A percentile compares a stretch with the other conserved stretches of the same genome.
Conservation (phyloP, 2,888 invertebrate genomes). For the Rosalia funebris region DNA sequence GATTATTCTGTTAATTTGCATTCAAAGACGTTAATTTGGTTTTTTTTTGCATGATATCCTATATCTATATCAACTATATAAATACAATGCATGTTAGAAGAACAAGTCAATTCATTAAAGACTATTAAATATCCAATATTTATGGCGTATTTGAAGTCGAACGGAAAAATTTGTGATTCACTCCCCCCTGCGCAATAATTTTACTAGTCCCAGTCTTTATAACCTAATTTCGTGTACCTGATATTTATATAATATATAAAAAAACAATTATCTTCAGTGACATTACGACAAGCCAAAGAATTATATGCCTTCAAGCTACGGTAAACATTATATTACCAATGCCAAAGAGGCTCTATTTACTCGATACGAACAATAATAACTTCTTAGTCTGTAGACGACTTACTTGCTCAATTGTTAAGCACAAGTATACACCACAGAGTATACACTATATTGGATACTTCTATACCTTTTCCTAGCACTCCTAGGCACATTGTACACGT, state of each 20-base stretch:
- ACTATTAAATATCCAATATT: constrained; percentile 11
- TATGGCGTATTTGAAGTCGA: neutral
- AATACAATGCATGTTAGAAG: constrained; percentile 18
- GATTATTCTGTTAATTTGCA: too few relatives aligned
- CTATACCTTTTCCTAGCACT: constrained; percentile 34
- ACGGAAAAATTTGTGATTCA: neutral
- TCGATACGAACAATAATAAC: constrained; percentile 15
- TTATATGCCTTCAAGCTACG: constrained; percentile 1
- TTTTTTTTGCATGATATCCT: constrained; percentile 11
- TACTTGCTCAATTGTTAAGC: constrained; percentile 38
- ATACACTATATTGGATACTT: constrained; percentile 24
- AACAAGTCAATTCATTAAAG: constrained; percentile 22
- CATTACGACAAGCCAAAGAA: neutral
- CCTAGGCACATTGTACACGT: neutral
- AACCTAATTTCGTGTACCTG: constrained; percentile 22
- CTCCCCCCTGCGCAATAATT: constrained; percentile 6
- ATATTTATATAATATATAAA: constrained; percentile 12
- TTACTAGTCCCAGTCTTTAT: neutral
- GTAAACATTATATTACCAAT: neutral
- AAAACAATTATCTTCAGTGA: constrained; percentile 1
- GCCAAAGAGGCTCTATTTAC: neutral
- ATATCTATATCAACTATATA: constrained; percentile 17
- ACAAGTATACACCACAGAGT: constrained; percentile 37
- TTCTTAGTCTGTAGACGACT: constrained; percentile 9
- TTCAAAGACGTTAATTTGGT: neutral